A percentile compares a stretch with the other conserved stretches of the same genome.
phyloP scores from a whole-genome alignment of 2,888 invertebrate species.

The Limenitis camilla region DNA sequence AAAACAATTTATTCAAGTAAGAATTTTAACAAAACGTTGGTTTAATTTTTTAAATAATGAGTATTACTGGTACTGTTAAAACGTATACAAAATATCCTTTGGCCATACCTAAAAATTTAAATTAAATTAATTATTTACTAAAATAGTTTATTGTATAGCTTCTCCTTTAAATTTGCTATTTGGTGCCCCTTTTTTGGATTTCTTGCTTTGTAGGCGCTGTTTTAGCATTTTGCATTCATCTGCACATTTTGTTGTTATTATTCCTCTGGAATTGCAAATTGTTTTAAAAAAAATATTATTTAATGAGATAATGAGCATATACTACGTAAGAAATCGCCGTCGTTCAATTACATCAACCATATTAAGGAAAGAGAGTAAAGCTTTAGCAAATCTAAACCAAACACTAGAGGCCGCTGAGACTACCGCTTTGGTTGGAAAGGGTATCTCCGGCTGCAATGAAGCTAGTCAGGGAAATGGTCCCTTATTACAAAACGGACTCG shows the following conservation, averaged over 20 bases:
- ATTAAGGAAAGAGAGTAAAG: too few species aligned
- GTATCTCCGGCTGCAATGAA: too few species aligned
- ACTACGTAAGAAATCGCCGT: too few species aligned
- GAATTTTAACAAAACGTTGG: background rate
- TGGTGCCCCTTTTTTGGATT: constrained; percentile 21
- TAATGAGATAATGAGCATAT: background rate
- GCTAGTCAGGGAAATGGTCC: too few species aligned
- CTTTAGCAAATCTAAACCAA: too few species aligned
- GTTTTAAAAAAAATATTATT: background rate
- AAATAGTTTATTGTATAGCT: background rate
- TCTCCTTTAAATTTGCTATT: background rate
- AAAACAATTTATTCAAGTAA: background rate
- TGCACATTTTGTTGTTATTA: constrained; percentile 77
- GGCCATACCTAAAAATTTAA: background rate
- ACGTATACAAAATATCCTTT: constrained; percentile 8
- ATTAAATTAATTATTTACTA: background rate
- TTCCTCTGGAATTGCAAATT: constrained; percentile 49
- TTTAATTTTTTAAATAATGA: background rate
- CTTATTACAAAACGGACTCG: background rate
- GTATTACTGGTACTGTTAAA: constrained; percentile 6
- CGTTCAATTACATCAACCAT: too few species aligned
- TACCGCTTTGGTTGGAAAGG: too few species aligned
- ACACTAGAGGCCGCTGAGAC: too few species aligned
- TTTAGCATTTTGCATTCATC: constrained; percentile 77
- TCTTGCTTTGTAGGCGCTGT: constrained; percentile 48